A percentile compares a stretch with the other conserved stretches of the same genome.
Conservation (phyloP, 2,113 vertebrate genomes). For the human (Homo sapiens) region DNA sequence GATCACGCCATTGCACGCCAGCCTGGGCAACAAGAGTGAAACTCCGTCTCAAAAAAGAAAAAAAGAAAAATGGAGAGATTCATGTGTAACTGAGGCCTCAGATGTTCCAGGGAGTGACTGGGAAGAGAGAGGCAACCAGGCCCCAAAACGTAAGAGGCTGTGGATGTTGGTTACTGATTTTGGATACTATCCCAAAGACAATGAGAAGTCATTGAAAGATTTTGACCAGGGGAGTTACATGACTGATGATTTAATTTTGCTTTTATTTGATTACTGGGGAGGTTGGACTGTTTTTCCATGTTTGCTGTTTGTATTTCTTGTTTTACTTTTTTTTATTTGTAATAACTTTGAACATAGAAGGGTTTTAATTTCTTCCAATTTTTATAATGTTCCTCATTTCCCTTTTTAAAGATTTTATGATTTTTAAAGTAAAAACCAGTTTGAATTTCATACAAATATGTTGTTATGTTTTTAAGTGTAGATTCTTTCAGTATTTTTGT, state of each 20-base stretch:
- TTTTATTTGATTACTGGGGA: background rate
- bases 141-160: background rate
- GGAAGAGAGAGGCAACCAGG: background rate
- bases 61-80: too few species aligned
- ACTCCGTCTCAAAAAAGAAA: too few species aligned
- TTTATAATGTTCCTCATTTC: background rate
- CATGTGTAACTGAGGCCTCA: rapidly evolving
- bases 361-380: background rate
- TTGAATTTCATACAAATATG: background rate
- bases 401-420: background rate
- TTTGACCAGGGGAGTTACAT: background rate
- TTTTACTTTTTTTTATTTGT: background rate
- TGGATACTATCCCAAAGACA: background rate
- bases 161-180: background rate
- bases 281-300: background rate
- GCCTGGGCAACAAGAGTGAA: too few species aligned
- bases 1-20: too few species aligned
- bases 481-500: background rate
- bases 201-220: background rate
- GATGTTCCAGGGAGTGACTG: background rate
- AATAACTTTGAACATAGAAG: background rate
- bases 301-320: background rate
- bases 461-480: background rate
- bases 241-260: background rate
- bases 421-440: background rate